These are phyloP conservation scores for Chamaea fasciata DNA, from an alignment of 2,113 vertebrate species.

Conservation along the genomic window DNA sequence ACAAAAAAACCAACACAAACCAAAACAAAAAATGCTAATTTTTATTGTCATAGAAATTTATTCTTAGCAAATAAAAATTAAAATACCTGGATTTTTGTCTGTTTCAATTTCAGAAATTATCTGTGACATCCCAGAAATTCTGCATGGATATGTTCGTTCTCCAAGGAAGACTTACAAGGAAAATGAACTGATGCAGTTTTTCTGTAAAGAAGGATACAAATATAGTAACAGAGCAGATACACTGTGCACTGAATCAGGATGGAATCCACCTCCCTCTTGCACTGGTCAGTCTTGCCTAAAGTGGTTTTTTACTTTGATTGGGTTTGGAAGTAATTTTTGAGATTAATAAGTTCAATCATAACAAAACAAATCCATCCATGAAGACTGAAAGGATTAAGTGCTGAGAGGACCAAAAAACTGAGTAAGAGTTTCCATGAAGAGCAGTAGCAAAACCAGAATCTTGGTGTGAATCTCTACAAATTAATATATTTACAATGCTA, in stretches of 20 bases:
- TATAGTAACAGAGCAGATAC: background rate
- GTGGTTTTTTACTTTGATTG: background rate
- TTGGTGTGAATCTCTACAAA: background rate
- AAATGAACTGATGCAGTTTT: conserved; percentile 54
- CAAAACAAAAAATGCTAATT: background rate
- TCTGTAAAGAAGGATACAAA: conserved; percentile 35
- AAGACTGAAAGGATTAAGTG: background rate
- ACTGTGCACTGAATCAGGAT: conserved; percentile 57
- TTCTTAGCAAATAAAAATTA: background rate
- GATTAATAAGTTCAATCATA: background rate
- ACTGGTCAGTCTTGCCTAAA: conserved; percentile 33
- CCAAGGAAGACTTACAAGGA: background rate
- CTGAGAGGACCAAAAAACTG: background rate
- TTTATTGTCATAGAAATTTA: background rate
- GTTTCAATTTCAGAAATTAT: conserved; percentile 48
- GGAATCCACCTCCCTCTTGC: conserved; percentile 60
- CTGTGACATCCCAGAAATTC: background rate
- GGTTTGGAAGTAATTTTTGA: background rate
- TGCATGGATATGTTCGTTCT: background rate
- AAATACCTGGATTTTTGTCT: background rate
- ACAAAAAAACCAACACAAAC: background rate
- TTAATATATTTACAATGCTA: background rate
- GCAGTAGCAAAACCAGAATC: background rate
- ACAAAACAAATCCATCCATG: background rate
- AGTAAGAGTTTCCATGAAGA: background rate